A percentile compares a stretch with the other conserved stretches of the same genome.
Conservation (phyloP, 2,113 vertebrate genomes). For the Pimephales promelas region DNA sequence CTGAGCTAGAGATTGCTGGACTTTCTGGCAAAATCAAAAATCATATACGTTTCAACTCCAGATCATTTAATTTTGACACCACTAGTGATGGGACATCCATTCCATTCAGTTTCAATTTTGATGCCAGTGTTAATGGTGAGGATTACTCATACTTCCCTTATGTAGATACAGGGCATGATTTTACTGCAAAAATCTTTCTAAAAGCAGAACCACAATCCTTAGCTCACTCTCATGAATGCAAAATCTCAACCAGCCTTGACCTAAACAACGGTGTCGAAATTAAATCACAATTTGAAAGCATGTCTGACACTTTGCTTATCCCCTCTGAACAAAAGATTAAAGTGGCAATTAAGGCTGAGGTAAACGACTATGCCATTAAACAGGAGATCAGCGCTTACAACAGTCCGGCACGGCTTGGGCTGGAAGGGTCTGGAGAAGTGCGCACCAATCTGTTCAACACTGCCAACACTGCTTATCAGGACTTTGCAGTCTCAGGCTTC, state of each 20-base stretch:
- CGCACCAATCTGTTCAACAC: conserved; percentile 72
- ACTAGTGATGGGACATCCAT: conserved; percentile 74
- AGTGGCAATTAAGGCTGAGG: conserved; percentile 80
- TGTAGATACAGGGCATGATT: conserved; percentile 77
- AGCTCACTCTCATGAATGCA: conserved; percentile 85
- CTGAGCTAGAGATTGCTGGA: conserved; percentile 80
- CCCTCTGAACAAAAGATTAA: conserved; percentile 80
- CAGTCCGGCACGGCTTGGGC: conserved; percentile 75
- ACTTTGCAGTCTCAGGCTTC: conserved; percentile 81
- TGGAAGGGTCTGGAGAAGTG: conserved; percentile 76
- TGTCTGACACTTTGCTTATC: conserved; percentile 77
- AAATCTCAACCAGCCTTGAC: conserved; percentile 78
- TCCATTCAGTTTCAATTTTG: conserved; percentile 83
- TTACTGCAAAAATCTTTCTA: conserved; percentile 85
- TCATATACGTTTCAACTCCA: conserved; percentile 79
- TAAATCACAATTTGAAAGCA: conserved; percentile 79
- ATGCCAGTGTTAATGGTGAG: conserved; percentile 80
- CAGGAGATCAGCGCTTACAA: conserved; percentile 86
- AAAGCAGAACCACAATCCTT: conserved; percentile 86
- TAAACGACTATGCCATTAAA: conserved; percentile 82
- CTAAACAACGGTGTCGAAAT: conserved; percentile 69
- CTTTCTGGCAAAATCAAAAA: conserved; percentile 79
- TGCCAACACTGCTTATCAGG: conserved; percentile 79
- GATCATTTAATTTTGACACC: conserved; percentile 79
- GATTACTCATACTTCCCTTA: conserved; percentile 73